These are phyloP conservation scores for Sarcophaga bullata DNA, from an alignment of 1,140 invertebrate genomes.

Conservation along the genomic window DNA sequence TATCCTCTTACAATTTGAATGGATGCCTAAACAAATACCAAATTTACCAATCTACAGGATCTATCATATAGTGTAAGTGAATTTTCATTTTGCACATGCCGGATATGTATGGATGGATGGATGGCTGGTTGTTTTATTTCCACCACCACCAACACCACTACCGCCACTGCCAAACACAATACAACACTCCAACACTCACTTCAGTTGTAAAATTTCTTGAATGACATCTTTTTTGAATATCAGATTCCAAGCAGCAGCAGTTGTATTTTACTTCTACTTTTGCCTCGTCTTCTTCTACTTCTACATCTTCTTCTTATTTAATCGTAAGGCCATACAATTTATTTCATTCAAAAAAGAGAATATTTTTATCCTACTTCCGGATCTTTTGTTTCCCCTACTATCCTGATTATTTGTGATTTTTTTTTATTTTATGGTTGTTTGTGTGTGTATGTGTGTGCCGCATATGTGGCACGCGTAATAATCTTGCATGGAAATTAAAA, in stretches of 20 bases:
- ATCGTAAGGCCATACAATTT: neutral
- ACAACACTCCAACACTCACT: neutral
- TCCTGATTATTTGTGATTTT: neutral
- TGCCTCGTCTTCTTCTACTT: neutral
- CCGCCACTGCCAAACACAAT: neutral
- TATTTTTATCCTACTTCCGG: constrained; percentile 21
- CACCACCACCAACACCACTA: neutral
- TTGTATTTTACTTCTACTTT: too few relatives aligned
- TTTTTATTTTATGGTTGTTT: neutral
- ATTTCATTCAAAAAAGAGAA: neutral
- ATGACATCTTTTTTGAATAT: constrained; percentile 20
- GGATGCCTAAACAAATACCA: neutral
- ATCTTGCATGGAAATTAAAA: neutral
- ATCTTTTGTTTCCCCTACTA: constrained; percentile 9
- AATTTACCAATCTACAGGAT: neutral
- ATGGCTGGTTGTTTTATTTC: neutral
- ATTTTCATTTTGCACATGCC: constrained; percentile 8
- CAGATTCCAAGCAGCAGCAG: constrained; percentile 12
- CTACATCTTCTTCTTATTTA: neutral
- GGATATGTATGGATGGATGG: constrained; percentile 1
- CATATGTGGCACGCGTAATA: constrained; percentile 19
- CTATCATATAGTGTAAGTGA: neutral
- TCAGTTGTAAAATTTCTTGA: neutral
- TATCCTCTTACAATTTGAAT: neutral
- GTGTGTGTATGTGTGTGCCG: neutral